A percentile compares a stretch with the other conserved stretches of the same genome.
Conservation (phyloP, 2,113 vertebrate species). For the Myotis yumanensis region DNA sequence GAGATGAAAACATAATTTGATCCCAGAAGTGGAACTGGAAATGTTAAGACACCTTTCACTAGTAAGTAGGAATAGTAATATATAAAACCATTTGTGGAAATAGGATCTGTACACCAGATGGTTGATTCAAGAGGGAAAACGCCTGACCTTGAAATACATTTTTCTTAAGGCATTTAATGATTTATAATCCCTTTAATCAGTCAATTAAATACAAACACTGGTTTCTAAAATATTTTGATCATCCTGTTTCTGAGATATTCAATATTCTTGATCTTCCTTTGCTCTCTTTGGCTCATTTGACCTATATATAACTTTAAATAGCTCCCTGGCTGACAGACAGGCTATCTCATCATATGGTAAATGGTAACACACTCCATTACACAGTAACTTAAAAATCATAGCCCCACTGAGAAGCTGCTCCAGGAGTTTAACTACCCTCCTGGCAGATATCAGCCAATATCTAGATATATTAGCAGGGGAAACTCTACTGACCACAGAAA, state of each 20-base stretch:
- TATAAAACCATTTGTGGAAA: conserved; percentile 30
- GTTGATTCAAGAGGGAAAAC: conserved; percentile 64
- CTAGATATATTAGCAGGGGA: conserved; percentile 48
- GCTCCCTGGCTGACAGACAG: conserved; percentile 81
- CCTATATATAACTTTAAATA: conserved; percentile 83
- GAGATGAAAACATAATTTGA: conserved; percentile 25
- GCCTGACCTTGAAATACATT: conserved; percentile 62
- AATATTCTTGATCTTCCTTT: conserved; percentile 68
- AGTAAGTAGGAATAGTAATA: background rate
- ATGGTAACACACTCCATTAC: conserved; percentile 84
- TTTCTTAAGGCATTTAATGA: conserved; percentile 56
- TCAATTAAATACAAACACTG: conserved; percentile 4
- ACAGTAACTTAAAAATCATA: conserved; percentile 83
- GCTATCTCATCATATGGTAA: conserved; percentile 84
- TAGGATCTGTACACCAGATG: background rate
- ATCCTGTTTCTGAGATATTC: conserved; percentile 61
- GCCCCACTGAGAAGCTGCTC: conserved; percentile 72
- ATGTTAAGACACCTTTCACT: background rate
- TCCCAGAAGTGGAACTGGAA: conserved; percentile 17
- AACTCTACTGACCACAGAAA: conserved; percentile 5
- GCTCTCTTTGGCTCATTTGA: conserved; percentile 83
- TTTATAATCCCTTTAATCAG: conserved; percentile 72
- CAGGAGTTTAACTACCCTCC: conserved; percentile 77
- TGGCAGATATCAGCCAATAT: conserved; percentile 69
- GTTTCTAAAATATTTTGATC: conserved; percentile 36